Evolutionary conservation across 2,888 invertebrate species (phyloP), one percentile per base, ranked within the genome.

Genomic region (Isoperla grammatica): DNA sequence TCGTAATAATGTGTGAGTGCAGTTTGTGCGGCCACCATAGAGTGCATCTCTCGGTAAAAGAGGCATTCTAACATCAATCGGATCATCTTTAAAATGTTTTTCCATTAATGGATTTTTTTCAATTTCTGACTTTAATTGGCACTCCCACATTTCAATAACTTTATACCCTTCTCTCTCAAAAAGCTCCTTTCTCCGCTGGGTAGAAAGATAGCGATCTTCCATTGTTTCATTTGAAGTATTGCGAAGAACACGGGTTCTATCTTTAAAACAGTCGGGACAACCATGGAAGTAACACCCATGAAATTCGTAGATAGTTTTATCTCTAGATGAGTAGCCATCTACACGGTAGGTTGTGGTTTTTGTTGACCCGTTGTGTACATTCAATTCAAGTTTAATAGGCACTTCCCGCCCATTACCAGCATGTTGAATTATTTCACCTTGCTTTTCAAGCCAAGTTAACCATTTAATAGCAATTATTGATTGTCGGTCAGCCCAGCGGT

Each of bases 11-110:
- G 29, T 4, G 35, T 59, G 49, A 13, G 53, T 59, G 23, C 65
- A 66, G 48, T 64, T 66, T 5, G 68, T 69, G 9, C 69, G 61
- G 12, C 68, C 70, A 9, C 68, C 68, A 56, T 62, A 68, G 57
- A 69, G 69, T 1, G 65, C 64, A 57, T 68, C 65, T 8, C 69
- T 43, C 2, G 67, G 65, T n/a, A n/a, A n/a, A n/a, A n/a, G n/a
- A n/a, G n/a, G n/a, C n/a, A n/a, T n/a, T n/a, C n/a, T n/a, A n/a
- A n/a, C n/a, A n/a, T n/a, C n/a, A n/a, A n/a, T n/a, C n/a, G n/a
- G n/a, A n/a, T n/a, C n/a, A n/a, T n/a, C n/a, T n/a, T n/a, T n/a
- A n/a, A n/a, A n/a, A n/a, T n/a, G n/a, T n/a, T n/a, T n/a, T n/a
- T n/a, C n/a, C n/a, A n/a, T n/a, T n/a, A n/a, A n/a, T n/a, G n/a